Evolutionary conservation across 2,113 vertebrate genomes (phyloP), one percentile per base, ranked within the genome.

Genomic region (Elephas maximus): DNA sequence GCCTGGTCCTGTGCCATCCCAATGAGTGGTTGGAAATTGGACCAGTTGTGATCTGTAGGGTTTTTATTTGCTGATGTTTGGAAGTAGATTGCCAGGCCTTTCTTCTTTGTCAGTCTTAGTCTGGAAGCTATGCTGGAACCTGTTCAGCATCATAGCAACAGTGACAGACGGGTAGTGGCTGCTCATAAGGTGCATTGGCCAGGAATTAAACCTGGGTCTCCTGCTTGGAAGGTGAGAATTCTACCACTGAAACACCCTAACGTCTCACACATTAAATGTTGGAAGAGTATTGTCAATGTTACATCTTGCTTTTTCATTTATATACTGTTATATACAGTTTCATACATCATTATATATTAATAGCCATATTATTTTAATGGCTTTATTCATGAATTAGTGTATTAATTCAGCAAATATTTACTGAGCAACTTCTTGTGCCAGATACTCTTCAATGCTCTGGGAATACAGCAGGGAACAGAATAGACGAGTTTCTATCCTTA

Each of bases 281-380:
- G 71, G 44, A 53, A 73, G 28, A 71, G 53, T 53, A 33, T 63
- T 65, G 14, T 89, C 67, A 90, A 90, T 79, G 26, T 81, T 83
- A 26, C 77, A 5, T 79, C 8, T 94, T 89, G 53, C 89, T 37
- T 89, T 87, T 82, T 77, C 69, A 91, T 76, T 86, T 91, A 82
- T 37, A 60, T 62, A 37, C 37, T 67, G 30, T 92, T 86, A 57
- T 20, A 57, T 80, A 73, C 8, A 69, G 37, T 57, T 89, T 95
- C 11, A 89, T 92, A 80, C 12, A 21, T 79, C 48, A 18, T 92
- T 83, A 79, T 53, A 23, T 62, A 33, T 51, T 74, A 74, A n/a
- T 82, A 80, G n/a, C 63, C 51, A 4, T 81, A 63, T 94, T 8
- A n/a, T 86, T 92, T 96, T 83, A 73, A n/a, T 74, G 71, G 12